Conservation (phyloP, 2,888 invertebrate genomes). For the Deroplatys truncata region DNA sequence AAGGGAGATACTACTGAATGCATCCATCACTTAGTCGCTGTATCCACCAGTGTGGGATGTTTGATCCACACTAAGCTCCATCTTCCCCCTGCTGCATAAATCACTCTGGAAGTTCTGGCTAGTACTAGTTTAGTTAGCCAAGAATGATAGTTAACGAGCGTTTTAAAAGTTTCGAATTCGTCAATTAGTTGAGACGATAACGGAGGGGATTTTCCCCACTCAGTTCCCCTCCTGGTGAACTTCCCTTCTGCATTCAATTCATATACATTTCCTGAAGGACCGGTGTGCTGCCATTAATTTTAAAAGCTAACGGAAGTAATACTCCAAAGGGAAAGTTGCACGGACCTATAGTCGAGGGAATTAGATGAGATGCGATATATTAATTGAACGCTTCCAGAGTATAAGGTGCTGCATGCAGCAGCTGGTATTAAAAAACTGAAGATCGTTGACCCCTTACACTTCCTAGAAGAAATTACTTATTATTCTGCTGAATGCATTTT, state of each 20-base stretch:
- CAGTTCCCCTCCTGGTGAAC: not conserved
- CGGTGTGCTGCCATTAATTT: not conserved
- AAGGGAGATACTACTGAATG: not conserved
- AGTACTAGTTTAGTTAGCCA: not conserved
- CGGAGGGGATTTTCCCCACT: not conserved
- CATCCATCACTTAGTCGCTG: not conserved
- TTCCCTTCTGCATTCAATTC: not conserved
- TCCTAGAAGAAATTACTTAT: too few species aligned
- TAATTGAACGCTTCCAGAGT: not conserved
- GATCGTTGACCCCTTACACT: too few species aligned
- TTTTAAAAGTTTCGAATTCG: not conserved
- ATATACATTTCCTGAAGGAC: not conserved
- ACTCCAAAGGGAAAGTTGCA: not conserved
- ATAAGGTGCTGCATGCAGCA: too few species aligned
- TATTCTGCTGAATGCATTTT: too few species aligned
- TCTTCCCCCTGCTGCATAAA: not conserved
- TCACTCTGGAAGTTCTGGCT: not conserved
- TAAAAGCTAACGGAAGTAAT: slow-evolving; percentile 2
- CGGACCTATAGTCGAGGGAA: not conserved
- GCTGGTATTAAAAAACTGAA: too few species aligned
- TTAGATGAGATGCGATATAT: not conserved
- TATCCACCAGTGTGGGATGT: not conserved
- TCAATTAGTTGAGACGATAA: not conserved
- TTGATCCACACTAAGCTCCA: not conserved
- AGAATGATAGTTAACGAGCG: not conserved